These are phyloP conservation scores for Crocidura indochinensis DNA, from an alignment of 2,797 vertebrate species.

Conservation along the genomic window DNA sequence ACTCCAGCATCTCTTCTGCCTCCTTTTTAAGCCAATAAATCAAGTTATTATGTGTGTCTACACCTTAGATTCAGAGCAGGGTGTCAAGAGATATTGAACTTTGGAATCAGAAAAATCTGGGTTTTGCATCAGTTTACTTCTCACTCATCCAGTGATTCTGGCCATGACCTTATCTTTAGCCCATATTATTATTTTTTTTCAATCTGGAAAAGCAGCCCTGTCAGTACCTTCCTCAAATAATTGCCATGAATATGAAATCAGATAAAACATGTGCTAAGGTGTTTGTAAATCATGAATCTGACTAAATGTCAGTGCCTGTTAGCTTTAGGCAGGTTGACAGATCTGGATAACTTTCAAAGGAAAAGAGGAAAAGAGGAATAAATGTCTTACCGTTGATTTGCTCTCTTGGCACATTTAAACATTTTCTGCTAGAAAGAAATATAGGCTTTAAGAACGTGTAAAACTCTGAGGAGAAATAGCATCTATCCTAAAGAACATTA, in stretches of 20 bases:
- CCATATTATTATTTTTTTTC: constrained; percentile 35
- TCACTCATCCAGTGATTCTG: neutral
- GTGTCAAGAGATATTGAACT: neutral
- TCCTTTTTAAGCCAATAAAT: neutral
- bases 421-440: too few relatives aligned
- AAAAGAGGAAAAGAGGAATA: neutral
- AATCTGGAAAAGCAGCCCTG: constrained; percentile 3
- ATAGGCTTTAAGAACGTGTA: neutral
- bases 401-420: too few relatives aligned
- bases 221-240: constrained; percentile 7
- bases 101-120: neutral
- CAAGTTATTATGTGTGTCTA: neutral
- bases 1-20: neutral
- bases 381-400: neutral
- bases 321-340: neutral
- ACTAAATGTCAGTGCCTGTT: neutral
- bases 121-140: neutral
- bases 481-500: constrained; percentile 17
- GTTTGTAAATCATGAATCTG: neutral
- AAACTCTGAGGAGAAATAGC: neutral
- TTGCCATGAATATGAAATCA: constrained; percentile 22
- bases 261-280: constrained; percentile 6
- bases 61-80: neutral
- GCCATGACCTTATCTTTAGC: neutral
- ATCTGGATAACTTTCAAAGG: neutral